Conservation (phyloP, 37 sponge, comb jelly and placozoan species). For the Beroe forskalii region DNA sequence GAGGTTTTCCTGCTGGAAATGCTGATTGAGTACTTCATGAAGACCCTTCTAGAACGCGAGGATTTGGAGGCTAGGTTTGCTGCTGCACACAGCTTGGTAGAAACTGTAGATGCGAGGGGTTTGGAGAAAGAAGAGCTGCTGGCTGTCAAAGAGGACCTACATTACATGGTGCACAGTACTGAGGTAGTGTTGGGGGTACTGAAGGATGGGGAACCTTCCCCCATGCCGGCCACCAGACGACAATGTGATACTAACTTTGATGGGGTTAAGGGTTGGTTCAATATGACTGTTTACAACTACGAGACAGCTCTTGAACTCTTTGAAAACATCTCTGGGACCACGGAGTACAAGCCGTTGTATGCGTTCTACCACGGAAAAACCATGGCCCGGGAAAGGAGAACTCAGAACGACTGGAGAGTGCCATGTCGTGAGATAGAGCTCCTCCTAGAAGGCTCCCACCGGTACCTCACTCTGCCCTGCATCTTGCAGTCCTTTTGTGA, state of each 20-base stretch:
- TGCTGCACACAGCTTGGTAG: not conserved
- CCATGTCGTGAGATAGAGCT: not conserved
- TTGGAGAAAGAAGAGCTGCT: not conserved
- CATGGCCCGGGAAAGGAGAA: conserved; percentile 30
- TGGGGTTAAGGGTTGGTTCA: conserved; percentile 13
- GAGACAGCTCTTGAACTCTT: not conserved
- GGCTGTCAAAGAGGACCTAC: not conserved
- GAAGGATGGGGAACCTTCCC: not conserved
- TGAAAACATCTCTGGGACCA: not conserved
- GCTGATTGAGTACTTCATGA: conserved; percentile 1
- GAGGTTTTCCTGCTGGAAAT: conserved; percentile 17
- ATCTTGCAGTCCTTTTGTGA: not conserved
- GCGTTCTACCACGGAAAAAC: conserved; percentile 58
- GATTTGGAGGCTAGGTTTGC: not conserved
- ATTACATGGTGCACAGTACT: not conserved
- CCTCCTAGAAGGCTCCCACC: not conserved
- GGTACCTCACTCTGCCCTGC: not conserved
- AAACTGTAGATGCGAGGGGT: not conserved
- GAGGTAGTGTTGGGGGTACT: not conserved
- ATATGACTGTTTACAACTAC: conserved; percentile 21
- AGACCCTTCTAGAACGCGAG: not conserved
- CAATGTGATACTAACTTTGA: not conserved
- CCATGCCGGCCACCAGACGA: not conserved
- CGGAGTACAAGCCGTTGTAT: not conserved
- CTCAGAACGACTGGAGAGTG: not conserved